phyloP scores from a whole-genome alignment of 2,113 vertebrate genomes.

The Camelus bactrianus region DNA sequence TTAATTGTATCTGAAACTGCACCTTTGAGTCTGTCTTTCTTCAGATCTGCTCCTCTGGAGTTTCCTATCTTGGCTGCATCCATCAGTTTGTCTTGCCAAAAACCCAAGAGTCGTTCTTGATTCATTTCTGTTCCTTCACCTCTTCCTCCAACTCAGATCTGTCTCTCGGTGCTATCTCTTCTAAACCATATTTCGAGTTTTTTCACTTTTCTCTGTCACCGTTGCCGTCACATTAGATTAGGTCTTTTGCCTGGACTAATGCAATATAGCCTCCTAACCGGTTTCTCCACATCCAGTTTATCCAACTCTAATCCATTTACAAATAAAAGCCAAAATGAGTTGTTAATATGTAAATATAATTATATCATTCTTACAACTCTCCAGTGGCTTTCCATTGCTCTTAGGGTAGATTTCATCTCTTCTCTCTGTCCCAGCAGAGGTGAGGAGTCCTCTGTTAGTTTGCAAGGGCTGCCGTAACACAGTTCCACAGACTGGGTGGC shows the following conservation, averaged over 20 bases:
- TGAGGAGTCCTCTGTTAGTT: not conserved
- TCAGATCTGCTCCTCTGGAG: not conserved
- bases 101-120: not conserved
- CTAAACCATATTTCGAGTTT: not conserved
- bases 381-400: not conserved
- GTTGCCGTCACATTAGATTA: not conserved
- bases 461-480: not conserved
- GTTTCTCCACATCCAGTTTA: not conserved
- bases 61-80: not conserved
- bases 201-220: not conserved
- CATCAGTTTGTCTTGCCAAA: not conserved
- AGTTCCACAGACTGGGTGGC: not conserved
- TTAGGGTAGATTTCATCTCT: not conserved
- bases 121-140: not conserved
- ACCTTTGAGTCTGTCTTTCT: not conserved
- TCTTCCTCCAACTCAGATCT: not conserved
- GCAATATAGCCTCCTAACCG: not conserved
- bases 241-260: not conserved
- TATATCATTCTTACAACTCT: not conserved
- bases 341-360: slow-evolving; percentile 27
- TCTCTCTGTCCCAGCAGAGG: not conserved
- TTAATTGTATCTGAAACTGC: not conserved
- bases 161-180: not conserved
- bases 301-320: not conserved
- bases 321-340: not conserved